A percentile compares a stretch with the other conserved stretches of the same genome.
phyloP scores from a whole-genome alignment of 2,888 invertebrate species.

The Pachydiplax longipennis region DNA sequence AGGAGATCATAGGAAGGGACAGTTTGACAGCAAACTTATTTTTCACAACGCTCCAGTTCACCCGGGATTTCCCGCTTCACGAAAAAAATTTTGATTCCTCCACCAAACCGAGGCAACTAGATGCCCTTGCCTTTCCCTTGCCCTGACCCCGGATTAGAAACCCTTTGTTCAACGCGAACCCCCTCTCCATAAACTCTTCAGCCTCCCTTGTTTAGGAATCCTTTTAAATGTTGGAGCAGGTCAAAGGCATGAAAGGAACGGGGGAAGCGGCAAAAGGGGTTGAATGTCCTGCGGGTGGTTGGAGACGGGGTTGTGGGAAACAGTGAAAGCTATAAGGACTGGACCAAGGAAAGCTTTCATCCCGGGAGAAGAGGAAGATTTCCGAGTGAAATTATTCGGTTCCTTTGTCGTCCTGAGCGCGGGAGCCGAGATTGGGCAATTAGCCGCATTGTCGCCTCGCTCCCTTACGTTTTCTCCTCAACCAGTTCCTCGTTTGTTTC shows the following conservation, averaged over 20 bases:
- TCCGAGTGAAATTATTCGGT: not conserved
- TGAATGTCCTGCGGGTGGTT: not conserved
- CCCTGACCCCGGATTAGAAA: too few relatives aligned
- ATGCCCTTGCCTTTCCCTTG: too few relatives aligned
- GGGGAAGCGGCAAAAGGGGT: not conserved
- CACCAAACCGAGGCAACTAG: too few relatives aligned
- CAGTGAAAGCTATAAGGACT: slow-evolving; percentile 1
- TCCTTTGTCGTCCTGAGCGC: not conserved
- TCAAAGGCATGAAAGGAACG: not conserved
- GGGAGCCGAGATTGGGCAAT: not conserved
- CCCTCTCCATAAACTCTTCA: not conserved
- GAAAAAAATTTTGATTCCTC: too few relatives aligned
- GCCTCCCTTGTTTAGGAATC: not conserved
- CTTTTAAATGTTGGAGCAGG: not conserved
- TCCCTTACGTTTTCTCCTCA: not conserved
- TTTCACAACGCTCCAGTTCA: too few relatives aligned
- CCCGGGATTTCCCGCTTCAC: too few relatives aligned
- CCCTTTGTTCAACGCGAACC: too few relatives aligned
- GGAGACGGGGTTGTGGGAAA: not conserved
- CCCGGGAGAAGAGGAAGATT: not conserved
- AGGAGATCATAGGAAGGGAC: too few relatives aligned
- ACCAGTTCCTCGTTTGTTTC: not conserved
- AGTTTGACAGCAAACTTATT: too few relatives aligned
- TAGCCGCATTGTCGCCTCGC: not conserved
- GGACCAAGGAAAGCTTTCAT: not conserved